Percentiles rank a stretch among this genome's conserved stretches.
Evolutionary conservation across 2,888 invertebrate species (phyloP).

Genomic region (Notocelia uddmanniana): DNA sequence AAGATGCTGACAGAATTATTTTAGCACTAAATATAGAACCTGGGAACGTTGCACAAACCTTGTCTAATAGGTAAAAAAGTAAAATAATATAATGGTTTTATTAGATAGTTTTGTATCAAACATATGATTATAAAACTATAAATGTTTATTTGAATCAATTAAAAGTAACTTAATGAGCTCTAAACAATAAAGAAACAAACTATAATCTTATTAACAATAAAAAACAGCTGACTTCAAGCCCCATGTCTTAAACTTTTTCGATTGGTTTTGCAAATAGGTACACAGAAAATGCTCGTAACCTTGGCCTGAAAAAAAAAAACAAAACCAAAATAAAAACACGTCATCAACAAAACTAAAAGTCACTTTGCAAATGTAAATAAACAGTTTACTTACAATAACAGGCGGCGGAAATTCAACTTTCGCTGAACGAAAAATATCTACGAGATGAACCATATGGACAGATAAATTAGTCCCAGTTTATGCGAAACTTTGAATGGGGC

Average conservation of each 20-base stretch:
- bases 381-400: constrained; percentile 90
- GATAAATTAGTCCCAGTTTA: constrained; percentile 76
- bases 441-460: constrained; percentile 94
- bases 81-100: neutral
- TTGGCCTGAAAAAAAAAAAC: constrained; percentile 50
- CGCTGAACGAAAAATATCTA: constrained; percentile 92
- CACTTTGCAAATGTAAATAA: constrained; percentile 47
- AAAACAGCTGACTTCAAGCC: neutral
- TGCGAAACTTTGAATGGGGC: constrained; percentile 65
- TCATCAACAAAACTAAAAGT: constrained; percentile 33
- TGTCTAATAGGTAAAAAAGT: neutral
- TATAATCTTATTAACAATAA: neutral
- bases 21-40: neutral
- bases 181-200: neutral
- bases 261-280: constrained; percentile 43
- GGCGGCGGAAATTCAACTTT: constrained; percentile 91
- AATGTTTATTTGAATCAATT: neutral
- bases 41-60: too few relatives aligned
- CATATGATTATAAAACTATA: neutral
- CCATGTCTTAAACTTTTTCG: neutral
- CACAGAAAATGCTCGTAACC: constrained; percentile 53
- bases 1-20: neutral
- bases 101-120: neutral
- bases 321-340: constrained; percentile 49
- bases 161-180: neutral